Evolutionary conservation across 2,797 vertebrate species (phyloP), one percentile per base, ranked within the genome.

Genomic region (Gambusia yucatana): DNA sequence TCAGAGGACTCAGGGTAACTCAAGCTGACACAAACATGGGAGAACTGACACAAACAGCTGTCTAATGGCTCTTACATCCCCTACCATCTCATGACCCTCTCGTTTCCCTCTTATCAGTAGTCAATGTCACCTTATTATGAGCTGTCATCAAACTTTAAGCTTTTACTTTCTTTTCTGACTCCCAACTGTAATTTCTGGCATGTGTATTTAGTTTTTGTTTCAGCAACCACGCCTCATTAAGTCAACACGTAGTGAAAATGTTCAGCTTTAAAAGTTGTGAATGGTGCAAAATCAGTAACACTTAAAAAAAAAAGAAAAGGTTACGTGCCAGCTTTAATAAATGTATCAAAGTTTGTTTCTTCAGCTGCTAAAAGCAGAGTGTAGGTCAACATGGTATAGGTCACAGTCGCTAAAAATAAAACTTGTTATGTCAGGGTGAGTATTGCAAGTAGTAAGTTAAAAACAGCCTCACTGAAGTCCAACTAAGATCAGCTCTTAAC

Each of bases 31-130:
- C 86, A 95, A 95, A 94, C 94, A 94, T 87, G 81, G 83, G 83
- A 77, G 76, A 93, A 94, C 82, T 95, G 94, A 95, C 94, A 96
- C 85, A 78, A 72, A 87, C 96, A 96, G 95, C 95, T 96, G 96
- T 88, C 85, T 81, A 82, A 52, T 13, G 74, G 73, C 78, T 76
- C 79, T 86, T 82, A 72, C 65, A 79, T 84, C 78, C 59, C 47
- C 30, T 8, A 0, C 52, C 39, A 78, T 52, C 67, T 48, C 79
- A 72, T n/a, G 33, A 43, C 47, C 50, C 57, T 48, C 76, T 82
- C 87, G 85, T 77, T 67, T 74, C 63, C 52, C 44, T 65, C 14
- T 44, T 80, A 55, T 52, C 70, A 77, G 11, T 72, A 17, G 73
- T 77, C n/a, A 30, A 20, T 25, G 55, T 81, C 59, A 76, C 28